Conservation (phyloP, 2,113 vertebrate species). For the Tragelaphus imberbis region DNA sequence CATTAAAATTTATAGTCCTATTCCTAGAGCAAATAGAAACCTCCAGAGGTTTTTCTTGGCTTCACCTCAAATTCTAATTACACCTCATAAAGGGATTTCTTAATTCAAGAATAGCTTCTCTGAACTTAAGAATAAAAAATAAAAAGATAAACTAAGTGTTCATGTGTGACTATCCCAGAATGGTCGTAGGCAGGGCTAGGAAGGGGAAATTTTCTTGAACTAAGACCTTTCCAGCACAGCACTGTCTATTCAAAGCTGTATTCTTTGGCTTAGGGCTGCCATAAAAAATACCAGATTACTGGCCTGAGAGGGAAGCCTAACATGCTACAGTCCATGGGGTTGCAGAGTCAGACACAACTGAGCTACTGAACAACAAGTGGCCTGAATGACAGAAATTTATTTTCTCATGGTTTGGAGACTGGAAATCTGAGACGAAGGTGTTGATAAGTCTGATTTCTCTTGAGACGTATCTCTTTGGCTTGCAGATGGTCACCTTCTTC, state of each 20-base stretch:
- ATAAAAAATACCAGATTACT: not conserved
- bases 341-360: not conserved
- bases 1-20: constrained; percentile 21
- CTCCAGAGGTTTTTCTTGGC: constrained; percentile 23
- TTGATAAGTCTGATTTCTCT: not conserved
- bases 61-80: constrained; percentile 45
- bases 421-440: not conserved
- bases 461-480: not conserved
- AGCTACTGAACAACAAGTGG: not conserved
- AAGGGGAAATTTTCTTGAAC: not conserved
- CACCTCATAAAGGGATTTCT: constrained; percentile 15
- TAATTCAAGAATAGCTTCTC: constrained; percentile 22
- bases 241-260: not conserved
- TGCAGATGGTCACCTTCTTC: not conserved
- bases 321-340: not conserved
- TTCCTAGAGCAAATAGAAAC: constrained; percentile 30
- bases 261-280: not conserved
- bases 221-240: not conserved
- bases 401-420: not conserved
- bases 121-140: constrained; percentile 21
- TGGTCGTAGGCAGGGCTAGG: not conserved
- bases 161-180: not conserved
- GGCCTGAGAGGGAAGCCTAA: not conserved
- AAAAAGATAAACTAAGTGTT: not conserved
- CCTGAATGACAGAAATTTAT: not conserved